Base-by-base conservation (phyloP, 2,797 vertebrate species). In the Australoheros facetus region DNA sequence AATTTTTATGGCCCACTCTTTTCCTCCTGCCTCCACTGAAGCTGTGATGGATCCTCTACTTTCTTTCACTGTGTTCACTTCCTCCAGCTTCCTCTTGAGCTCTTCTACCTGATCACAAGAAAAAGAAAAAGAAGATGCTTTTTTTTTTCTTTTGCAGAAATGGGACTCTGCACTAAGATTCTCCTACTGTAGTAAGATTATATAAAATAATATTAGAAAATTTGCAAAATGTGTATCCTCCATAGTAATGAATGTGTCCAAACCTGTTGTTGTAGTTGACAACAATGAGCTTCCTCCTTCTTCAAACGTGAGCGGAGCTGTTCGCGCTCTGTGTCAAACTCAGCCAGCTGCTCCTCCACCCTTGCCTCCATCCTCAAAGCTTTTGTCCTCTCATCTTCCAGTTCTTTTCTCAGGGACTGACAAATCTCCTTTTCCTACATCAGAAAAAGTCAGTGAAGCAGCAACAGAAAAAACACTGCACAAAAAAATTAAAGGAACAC, bases 311-410 rank as follows among this genome's bases (percentile, higher is more conserved):
- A 97, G 87, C 96, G 95, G 82, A 99, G 95, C 84, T 98, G 98
- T 45, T 99, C 98, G 23, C 96, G 95, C 66, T 99, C 98, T 0
- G 97, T 99, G 93, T 99, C 98, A 14, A 99, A 98, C 94, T 99
- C 98, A 0, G 97, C 98, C 85, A 99, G 89, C 88, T 98, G 97
- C 94, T 98, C 97, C 90, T 99, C 98, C 77, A 98, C 96, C 79
- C 96, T 96, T 7, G 98, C 98, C 93, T 99, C 98, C 77, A 97
- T 99, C 86, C 97, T 96, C 84, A 98, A 89, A 28, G 97, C 93
- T 37, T 95, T 88, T 93, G 93, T 96, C 89, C 94, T 94, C 93
- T 98, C 97, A 1, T 96, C 96, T 0, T 96, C 96, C 90, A 99
- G 85, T 88, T 98, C 97, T 4, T 93, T 95, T 82, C 94, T 96